phyloP scores from a whole-genome alignment of 2,113 vertebrate species.

The Oplegnathus fasciatus region DNA sequence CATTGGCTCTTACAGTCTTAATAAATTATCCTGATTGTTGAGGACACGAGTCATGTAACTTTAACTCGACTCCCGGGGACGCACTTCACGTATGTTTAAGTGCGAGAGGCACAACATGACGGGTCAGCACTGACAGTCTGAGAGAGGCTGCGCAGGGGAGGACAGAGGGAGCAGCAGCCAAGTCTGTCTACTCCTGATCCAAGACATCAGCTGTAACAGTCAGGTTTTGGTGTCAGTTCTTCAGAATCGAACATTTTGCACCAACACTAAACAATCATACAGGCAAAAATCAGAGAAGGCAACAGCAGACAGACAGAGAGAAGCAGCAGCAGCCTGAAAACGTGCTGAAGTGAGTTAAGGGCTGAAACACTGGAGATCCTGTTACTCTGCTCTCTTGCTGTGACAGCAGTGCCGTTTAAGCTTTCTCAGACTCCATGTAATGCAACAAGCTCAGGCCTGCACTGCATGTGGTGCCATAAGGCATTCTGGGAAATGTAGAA shows the following conservation, averaged over 20 bases:
- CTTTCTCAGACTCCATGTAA: background rate
- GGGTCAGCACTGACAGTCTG: conserved; percentile 2
- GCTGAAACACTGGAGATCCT: background rate
- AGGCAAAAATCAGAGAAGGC: background rate
- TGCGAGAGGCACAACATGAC: background rate
- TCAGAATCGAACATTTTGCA: background rate
- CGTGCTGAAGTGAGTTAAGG: background rate
- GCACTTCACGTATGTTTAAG: conserved; percentile 18
- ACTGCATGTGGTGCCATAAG: fast-evolving
- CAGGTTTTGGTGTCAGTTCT: background rate
- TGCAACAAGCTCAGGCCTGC: background rate
- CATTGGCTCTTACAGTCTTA: background rate
- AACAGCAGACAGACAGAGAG: background rate
- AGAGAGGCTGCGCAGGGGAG: background rate
- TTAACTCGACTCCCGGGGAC: conserved; percentile 20
- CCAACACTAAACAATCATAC: background rate
- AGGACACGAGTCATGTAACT: conserved; percentile 26
- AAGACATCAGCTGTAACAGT: background rate
- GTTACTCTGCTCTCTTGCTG: background rate
- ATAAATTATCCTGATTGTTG: conserved; percentile 32
- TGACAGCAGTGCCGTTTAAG: background rate
- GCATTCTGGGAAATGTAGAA: background rate
- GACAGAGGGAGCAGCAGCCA: background rate
- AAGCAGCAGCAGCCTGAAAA: conserved; percentile 1
- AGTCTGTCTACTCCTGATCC: background rate